phyloP scores from a whole-genome alignment of 2,113 vertebrate species.

The Ceyx cyanopectus region DNA sequence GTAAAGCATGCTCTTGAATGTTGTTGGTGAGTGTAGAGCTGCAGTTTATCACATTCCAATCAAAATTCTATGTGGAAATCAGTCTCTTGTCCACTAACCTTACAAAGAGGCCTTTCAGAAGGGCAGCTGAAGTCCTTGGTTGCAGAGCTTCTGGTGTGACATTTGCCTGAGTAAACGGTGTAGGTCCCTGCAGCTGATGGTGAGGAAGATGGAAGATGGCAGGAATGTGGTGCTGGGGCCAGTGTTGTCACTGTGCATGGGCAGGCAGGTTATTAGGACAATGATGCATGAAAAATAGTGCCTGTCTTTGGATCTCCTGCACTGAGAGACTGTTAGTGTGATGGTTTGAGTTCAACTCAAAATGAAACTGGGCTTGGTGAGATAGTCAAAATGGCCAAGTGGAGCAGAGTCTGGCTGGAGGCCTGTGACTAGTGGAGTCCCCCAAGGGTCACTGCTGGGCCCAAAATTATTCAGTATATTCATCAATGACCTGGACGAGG shows the following conservation, averaged over 20 bases:
- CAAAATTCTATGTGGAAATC: not conserved
- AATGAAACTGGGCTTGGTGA: not conserved
- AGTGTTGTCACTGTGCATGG: not conserved
- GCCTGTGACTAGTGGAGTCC: too few relatives aligned
- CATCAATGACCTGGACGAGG: too few relatives aligned
- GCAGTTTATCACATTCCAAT: not conserved
- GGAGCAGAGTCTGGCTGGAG: too few relatives aligned
- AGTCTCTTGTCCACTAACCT: not conserved
- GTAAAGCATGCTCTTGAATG: not conserved
- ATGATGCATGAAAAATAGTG: not conserved
- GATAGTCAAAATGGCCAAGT: not conserved
- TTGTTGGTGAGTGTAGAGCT: not conserved
- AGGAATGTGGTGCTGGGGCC: not conserved
- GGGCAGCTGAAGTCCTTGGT: not conserved
- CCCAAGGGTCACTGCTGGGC: too few relatives aligned
- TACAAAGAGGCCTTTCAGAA: constrained; percentile 6
- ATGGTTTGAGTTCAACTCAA: not conserved
- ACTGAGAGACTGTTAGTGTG: not conserved
- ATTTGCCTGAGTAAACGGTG: not conserved
- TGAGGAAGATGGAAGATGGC: not conserved
- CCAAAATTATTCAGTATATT: too few relatives aligned
- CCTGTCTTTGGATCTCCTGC: not conserved
- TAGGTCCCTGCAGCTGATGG: not conserved
- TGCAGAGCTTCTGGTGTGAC: not conserved
- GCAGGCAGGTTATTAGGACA: not conserved